phyloP scores from a whole-genome alignment of 2,797 vertebrate species.

The Lates japonicus region DNA sequence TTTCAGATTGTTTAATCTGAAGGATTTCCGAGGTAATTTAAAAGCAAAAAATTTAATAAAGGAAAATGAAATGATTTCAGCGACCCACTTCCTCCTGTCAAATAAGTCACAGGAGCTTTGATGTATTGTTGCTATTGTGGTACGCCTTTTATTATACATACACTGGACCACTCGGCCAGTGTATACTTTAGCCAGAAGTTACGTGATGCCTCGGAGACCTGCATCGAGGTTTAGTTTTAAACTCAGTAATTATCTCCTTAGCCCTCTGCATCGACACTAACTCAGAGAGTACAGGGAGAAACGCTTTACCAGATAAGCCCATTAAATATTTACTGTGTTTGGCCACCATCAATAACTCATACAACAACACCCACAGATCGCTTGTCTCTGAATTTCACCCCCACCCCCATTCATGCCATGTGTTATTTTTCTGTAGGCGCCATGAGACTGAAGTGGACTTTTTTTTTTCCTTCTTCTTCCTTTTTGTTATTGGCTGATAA shows the following conservation, averaged over 20 bases:
- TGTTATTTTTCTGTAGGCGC: slow-evolving; percentile 47
- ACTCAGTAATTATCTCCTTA: slow-evolving; percentile 79
- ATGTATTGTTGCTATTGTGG: too few relatives aligned
- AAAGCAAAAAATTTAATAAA: too few relatives aligned
- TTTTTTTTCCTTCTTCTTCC: slow-evolving; percentile 13
- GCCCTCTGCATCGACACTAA: slow-evolving; percentile 72
- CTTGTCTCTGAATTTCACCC: slow-evolving; percentile 36
- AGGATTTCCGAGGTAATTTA: too few relatives aligned
- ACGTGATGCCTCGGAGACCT: slow-evolving; percentile 58
- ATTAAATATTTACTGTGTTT: slow-evolving; percentile 85
- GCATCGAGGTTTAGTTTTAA: slow-evolving; percentile 73
- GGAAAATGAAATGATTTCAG: too few relatives aligned
- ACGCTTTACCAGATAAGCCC: too few relatives aligned
- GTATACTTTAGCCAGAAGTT: slow-evolving; percentile 22
- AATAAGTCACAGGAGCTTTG: not conserved
- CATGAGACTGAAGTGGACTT: slow-evolving; percentile 25
- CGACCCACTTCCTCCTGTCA: too few relatives aligned
- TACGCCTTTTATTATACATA: slow-evolving; percentile 39
- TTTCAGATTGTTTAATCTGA: too few relatives aligned
- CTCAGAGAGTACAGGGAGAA: slow-evolving; percentile 64
- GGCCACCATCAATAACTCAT: slow-evolving; percentile 74
- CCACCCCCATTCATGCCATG: slow-evolving; percentile 30
- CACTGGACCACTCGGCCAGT: slow-evolving; percentile 28
- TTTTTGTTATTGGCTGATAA: slow-evolving; percentile 69
- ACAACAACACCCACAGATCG: slow-evolving; percentile 73